phyloP scores from a whole-genome alignment of 2,113 vertebrate genomes.

The Pollachius pollachius region DNA sequence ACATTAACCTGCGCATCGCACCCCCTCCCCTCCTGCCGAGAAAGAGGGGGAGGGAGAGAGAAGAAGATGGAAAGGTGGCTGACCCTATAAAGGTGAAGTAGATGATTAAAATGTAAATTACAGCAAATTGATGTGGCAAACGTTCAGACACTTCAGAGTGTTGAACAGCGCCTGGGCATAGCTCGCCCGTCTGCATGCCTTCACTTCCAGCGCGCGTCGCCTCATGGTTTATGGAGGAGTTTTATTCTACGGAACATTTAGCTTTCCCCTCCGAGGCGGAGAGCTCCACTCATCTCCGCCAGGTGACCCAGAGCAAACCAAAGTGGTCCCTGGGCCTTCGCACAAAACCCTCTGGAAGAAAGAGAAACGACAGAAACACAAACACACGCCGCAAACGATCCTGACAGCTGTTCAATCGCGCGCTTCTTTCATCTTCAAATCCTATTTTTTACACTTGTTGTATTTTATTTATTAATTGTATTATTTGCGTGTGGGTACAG shows the following conservation, averaged over 20 bases:
- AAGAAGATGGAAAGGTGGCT: slow-evolving; percentile 14
- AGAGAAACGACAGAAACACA: no score
- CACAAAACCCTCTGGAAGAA: no score
- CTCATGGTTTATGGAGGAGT: no score
- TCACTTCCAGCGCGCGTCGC: neutral
- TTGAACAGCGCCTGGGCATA: slow-evolving; percentile 1
- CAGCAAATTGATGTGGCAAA: slow-evolving; percentile 4
- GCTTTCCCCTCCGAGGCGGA: slow-evolving; percentile 8
- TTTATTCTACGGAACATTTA: slow-evolving; percentile 6
- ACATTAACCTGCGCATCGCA: slow-evolving; percentile 43
- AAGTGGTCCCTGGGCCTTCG: slow-evolving; percentile 22
- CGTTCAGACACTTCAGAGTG: slow-evolving; percentile 3
- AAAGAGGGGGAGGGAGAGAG: slow-evolving; percentile 1
- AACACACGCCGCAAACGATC: slow-evolving; percentile 44
- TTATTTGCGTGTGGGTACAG: no score
- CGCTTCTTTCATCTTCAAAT: slow-evolving; percentile 26
- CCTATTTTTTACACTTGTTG: slow-evolving; percentile 26
- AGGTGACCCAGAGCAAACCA: slow-evolving; percentile 47
- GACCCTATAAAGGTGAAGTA: slow-evolving; percentile 36
- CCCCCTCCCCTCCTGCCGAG: slow-evolving; percentile 2
- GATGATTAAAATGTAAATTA: slow-evolving; percentile 37
- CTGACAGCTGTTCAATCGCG: slow-evolving; percentile 65
- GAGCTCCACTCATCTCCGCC: neutral
- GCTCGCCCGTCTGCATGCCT: neutral
- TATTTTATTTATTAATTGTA: slow-evolving; percentile 20